phyloP scores from a whole-genome alignment of 2,888 invertebrate species.

The Conus canariensis region DNA sequence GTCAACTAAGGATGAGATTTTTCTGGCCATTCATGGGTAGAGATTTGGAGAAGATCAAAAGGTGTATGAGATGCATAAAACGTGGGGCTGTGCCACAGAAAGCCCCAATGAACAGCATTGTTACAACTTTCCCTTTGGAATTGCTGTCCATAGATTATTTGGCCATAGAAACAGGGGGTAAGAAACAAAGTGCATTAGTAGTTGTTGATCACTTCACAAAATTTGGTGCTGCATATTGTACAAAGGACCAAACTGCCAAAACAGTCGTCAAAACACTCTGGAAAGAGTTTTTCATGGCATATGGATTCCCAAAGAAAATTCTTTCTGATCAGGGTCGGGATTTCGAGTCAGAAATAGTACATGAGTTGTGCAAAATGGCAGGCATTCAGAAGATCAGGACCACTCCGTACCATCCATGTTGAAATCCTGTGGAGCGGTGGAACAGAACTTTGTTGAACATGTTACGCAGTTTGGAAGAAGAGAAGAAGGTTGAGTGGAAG shows the following conservation, averaged over 20 bases:
- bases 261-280: background rate
- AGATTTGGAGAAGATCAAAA: background rate
- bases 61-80: too few relatives aligned
- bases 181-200: background rate
- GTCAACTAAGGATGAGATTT: background rate
- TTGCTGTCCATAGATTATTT: background rate
- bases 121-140: background rate
- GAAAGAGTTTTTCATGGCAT: background rate
- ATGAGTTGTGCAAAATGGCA: conserved; percentile 5
- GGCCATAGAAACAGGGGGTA: background rate
- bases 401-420: conserved; percentile 17
- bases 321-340: background rate
- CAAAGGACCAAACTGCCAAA: background rate
- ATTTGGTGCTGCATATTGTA: background rate
- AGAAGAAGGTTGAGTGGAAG: conserved; percentile 8
- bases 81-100: too few relatives aligned
- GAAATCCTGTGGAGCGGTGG: conserved; percentile 11
- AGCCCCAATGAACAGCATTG: too few relatives aligned
- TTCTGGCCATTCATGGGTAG: conserved; percentile 15
- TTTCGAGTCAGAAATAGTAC: background rate
- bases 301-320: background rate
- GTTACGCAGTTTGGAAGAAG: conserved; percentile 12
- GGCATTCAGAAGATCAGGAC: conserved; percentile 22
- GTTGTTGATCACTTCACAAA: conserved; percentile 6
- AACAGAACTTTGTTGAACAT: conserved; percentile 15